These are phyloP conservation scores for Andrena camellia DNA, from an alignment of 2,888 invertebrate species.

Conservation along the genomic window DNA sequence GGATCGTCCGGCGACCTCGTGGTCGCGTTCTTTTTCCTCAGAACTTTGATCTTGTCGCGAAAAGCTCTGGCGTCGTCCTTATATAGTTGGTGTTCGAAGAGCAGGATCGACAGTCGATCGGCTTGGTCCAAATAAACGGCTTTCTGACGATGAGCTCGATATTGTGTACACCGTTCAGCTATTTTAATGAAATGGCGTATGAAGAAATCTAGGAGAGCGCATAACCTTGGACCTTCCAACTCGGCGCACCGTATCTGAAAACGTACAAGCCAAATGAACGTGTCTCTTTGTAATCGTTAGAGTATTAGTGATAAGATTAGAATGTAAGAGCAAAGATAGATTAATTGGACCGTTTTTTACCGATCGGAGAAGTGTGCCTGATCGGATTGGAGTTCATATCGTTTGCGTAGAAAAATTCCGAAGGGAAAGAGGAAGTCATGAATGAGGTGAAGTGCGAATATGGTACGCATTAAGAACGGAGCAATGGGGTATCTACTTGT, in stretches of 20 bases:
- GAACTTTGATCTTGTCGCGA: conserved; percentile 86
- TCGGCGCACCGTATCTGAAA: conserved; percentile 83
- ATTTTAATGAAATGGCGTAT: conserved; percentile 91
- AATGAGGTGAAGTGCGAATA: neutral
- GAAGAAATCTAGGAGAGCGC: conserved; percentile 90
- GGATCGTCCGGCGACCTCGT: conserved; percentile 45
- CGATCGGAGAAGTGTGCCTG: neutral
- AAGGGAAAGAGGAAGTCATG: neutral
- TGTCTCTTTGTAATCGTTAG: conserved; percentile 20
- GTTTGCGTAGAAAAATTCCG: neutral
- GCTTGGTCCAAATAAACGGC: conserved; percentile 90
- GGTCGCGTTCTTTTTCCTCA: conserved; percentile 58
- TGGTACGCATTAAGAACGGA: no score
- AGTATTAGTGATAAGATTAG: conserved; percentile 66
- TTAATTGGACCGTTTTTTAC: neutral
- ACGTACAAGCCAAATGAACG: conserved; percentile 25
- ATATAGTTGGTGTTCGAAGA: conserved; percentile 87
- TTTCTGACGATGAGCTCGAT: conserved; percentile 88
- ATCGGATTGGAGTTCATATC: neutral
- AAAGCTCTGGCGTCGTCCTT: conserved; percentile 87
- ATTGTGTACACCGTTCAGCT: conserved; percentile 88
- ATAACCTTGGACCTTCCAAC: conserved; percentile 88
- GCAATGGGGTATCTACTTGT: no score
- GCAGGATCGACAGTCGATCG: conserved; percentile 88
- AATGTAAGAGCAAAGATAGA: neutral